Evolutionary conservation across 2,113 vertebrate genomes (phyloP).

Genomic region (Aphyosemion australe): DNA sequence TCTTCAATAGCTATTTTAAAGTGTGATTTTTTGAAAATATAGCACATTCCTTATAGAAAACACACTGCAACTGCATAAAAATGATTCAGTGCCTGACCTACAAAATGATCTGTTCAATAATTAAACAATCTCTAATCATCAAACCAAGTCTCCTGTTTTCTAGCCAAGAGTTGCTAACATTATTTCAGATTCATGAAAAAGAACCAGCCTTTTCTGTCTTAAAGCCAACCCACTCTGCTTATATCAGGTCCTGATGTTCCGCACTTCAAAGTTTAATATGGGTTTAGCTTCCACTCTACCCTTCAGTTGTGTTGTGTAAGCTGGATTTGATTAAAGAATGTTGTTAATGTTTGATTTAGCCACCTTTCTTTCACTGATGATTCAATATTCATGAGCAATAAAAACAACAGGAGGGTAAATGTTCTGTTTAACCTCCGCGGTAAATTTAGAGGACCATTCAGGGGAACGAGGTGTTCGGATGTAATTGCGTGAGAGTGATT

Average conservation of each 20-base stretch:
- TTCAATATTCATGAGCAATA: constrained; percentile 49
- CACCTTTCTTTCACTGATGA: constrained; percentile 39
- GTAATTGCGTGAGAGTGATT: constrained; percentile 71
- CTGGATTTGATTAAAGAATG: constrained; percentile 23
- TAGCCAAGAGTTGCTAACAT: background rate
- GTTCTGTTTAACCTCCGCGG: constrained; percentile 65
- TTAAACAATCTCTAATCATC: too few relatives aligned
- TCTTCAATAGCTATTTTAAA: too few relatives aligned
- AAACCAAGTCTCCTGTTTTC: background rate
- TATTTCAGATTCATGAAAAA: background rate
- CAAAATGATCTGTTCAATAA: too few relatives aligned
- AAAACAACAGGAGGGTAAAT: constrained; percentile 51
- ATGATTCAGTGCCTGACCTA: too few relatives aligned
- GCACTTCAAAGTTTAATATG: too few relatives aligned
- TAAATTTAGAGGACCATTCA: constrained; percentile 59
- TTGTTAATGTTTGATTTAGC: constrained; percentile 37
- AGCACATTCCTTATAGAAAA: too few relatives aligned
- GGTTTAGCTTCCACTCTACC: background rate
- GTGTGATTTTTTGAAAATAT: too few relatives aligned
- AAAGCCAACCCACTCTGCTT: background rate
- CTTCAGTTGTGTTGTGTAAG: background rate
- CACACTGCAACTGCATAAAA: background rate
- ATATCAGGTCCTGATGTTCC: background rate
- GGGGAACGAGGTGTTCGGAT: constrained; percentile 35
- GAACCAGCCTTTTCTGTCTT: background rate